Base-by-base conservation (phyloP, 2,113 vertebrate genomes). In the Phyllopteryx taeniolatus region DNA sequence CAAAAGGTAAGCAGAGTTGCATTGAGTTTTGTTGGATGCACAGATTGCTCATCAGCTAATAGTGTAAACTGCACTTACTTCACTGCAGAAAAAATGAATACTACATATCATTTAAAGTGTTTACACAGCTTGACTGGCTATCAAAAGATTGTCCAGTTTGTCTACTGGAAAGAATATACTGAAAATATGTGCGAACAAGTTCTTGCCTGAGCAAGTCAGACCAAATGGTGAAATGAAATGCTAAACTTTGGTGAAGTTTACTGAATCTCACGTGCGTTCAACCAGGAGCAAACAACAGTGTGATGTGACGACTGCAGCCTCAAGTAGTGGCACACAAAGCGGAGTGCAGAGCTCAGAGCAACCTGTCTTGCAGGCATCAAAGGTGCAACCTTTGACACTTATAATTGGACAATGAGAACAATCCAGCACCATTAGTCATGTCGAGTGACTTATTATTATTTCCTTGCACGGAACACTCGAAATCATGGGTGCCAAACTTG, bases 251-350 rank as follows among this genome's bases (percentile, higher is more conserved):
- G 13, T 39, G 59, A 19, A 11, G 11, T 3, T 7, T 12, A 31
- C 11, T 31, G 27, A 59, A 4, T 46, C 75, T 33, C 76, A 78
- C 60, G 70, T 65, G 62, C 73, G 12, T 11, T 67, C 39, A 22
- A 46, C 2, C 62, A 7, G 9, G 19, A 43, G 62, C 43, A 9
- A 47, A 53, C 44, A 43, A 12, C 65, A 47, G n/a, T 12, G 67
- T 75, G 73, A 62, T 27, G 51, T 71, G 39, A 54, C 63, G n/a
- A 46, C 20, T 49, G 39, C 49, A 42, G 63, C 47, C 47, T 72
- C 78, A 71, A 73, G 80, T 68, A 71, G 53, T 59, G 81, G 81
- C 75, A 80, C 27, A 80, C 70, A 75, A 44, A 67, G 70, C 67
- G 31, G 43, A 27, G 59, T 47, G 70, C 31, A 67, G 71, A 66